Conservation (phyloP, 2,888 invertebrate species). For the Lampropteryx suffumata region DNA sequence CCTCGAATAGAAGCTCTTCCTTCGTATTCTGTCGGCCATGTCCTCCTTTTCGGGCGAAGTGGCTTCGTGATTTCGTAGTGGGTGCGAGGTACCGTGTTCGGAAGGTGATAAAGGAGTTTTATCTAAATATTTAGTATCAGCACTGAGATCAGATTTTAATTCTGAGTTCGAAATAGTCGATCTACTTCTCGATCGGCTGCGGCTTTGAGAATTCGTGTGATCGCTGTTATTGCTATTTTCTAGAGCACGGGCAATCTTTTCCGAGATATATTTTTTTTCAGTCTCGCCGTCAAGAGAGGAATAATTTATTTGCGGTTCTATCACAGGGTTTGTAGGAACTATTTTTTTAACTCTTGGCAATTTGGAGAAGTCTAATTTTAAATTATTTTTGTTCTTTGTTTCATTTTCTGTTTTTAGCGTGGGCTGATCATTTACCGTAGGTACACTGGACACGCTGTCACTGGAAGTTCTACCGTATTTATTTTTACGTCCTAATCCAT, state of each 20-base stretch:
- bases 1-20: slow-evolving; percentile 94
- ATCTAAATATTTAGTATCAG: slow-evolving; percentile 53
- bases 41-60: slow-evolving; percentile 85
- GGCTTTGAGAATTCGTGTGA: slow-evolving; percentile 48
- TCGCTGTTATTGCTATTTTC: slow-evolving; percentile 47
- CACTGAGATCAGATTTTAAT: slow-evolving; percentile 68
- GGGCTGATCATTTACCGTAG: slow-evolving; percentile 49
- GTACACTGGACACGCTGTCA: slow-evolving; percentile 58
- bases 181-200: slow-evolving; percentile 71
- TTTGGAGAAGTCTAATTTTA: slow-evolving; percentile 85
- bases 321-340: slow-evolving; percentile 82
- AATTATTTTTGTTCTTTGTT: slow-evolving; percentile 63
- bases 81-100: slow-evolving; percentile 55
- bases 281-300: slow-evolving; percentile 61
- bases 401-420: slow-evolving; percentile 61
- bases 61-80: slow-evolving; percentile 70
- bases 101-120: slow-evolving; percentile 52
- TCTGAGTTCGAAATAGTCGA: slow-evolving; percentile 76
- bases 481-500: slow-evolving; percentile 79
- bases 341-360: slow-evolving; percentile 83
- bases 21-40: slow-evolving; percentile 92
- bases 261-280: slow-evolving; percentile 56
- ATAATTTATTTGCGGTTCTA: slow-evolving; percentile 76
- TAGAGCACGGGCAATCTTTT: slow-evolving; percentile 55
- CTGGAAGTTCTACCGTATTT: slow-evolving; percentile 74